Evolutionary conservation across 1,140 invertebrate species (phyloP).

Genomic region (Arctopsyche grandis): DNA sequence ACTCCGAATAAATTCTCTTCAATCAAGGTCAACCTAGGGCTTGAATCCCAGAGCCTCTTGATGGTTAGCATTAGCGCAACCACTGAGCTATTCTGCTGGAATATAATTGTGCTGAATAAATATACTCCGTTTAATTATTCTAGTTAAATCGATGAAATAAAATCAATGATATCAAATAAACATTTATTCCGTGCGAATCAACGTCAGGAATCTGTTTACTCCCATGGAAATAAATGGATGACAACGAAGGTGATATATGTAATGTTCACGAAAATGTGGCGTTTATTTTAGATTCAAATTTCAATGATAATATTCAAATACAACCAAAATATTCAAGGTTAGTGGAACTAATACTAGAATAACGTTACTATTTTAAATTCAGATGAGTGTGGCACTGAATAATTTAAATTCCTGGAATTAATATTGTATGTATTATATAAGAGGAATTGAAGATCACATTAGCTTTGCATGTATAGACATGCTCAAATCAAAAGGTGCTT

Average conservation of each 20-base stretch:
- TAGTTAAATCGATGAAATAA: background rate
- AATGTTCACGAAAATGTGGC: slow-evolving; percentile 21
- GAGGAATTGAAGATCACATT: background rate
- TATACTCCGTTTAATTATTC: too few species aligned
- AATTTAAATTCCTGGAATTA: background rate
- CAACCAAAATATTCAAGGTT: slow-evolving; percentile 33
- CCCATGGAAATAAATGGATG: slow-evolving; percentile 32
- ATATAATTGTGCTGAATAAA: too few species aligned
- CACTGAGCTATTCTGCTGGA: too few species aligned
- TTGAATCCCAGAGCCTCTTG: too few species aligned
- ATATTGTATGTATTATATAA: slow-evolving; percentile 8
- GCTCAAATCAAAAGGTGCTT: too few species aligned
- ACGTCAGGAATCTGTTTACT: slow-evolving; percentile 38
- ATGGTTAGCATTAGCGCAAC: too few species aligned
- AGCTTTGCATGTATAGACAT: too few species aligned
- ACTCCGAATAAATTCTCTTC: too few species aligned
- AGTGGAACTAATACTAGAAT: slow-evolving; percentile 34
- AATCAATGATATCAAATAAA: slow-evolving; percentile 1
- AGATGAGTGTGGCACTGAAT: slow-evolving; percentile 14
- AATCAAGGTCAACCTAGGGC: too few species aligned
- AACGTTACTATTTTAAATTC: slow-evolving; percentile 30
- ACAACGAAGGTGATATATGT: slow-evolving; percentile 39
- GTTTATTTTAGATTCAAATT: slow-evolving; percentile 30
- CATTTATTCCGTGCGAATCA: slow-evolving; percentile 32
- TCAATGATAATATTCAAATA: slow-evolving; percentile 39